Evolutionary conservation across 2,888 invertebrate species (phyloP).

Genomic region (Melanchra persicariae): DNA sequence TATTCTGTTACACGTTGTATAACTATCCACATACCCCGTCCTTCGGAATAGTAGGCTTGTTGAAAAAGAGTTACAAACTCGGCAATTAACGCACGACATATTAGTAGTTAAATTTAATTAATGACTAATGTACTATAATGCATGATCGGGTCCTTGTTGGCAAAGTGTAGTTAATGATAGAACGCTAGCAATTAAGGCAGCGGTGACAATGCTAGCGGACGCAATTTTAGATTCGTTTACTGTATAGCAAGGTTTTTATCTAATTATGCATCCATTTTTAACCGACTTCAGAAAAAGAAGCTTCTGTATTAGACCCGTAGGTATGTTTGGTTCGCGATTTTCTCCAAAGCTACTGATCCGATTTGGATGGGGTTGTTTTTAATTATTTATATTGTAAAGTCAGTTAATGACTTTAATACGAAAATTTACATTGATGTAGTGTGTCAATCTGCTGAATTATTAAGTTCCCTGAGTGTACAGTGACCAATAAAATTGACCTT

Average conservation of each 20-base stretch:
- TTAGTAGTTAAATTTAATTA: no score
- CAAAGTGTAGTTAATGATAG: slow-evolving; percentile 30
- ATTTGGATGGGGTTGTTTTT: no score
- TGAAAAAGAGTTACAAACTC: slow-evolving; percentile 46
- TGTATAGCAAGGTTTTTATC: not conserved
- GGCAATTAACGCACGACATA: slow-evolving; percentile 46
- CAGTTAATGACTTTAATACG: not conserved
- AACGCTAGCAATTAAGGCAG: slow-evolving; percentile 2
- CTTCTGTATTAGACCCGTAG: no score
- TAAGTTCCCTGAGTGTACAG: not conserved
- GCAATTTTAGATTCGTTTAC: not conserved
- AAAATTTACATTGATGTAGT: not conserved
- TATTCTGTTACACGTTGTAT: no score
- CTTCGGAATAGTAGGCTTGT: slow-evolving; percentile 30
- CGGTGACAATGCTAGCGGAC: not conserved
- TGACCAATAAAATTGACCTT: not conserved
- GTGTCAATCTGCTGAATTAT: not conserved
- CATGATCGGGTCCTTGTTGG: slow-evolving; percentile 42
- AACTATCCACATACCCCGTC: slow-evolving; percentile 28
- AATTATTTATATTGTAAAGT: not conserved
- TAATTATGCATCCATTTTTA: not conserved
- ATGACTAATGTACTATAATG: slow-evolving; percentile 52
- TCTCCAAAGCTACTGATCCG: no score
- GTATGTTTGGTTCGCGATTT: no score
- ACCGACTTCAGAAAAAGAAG: no score